Evolutionary conservation across 2,888 invertebrate species (phyloP), one percentile per base, ranked within the genome.

Genomic region (Lycophotia porphyrea): DNA sequence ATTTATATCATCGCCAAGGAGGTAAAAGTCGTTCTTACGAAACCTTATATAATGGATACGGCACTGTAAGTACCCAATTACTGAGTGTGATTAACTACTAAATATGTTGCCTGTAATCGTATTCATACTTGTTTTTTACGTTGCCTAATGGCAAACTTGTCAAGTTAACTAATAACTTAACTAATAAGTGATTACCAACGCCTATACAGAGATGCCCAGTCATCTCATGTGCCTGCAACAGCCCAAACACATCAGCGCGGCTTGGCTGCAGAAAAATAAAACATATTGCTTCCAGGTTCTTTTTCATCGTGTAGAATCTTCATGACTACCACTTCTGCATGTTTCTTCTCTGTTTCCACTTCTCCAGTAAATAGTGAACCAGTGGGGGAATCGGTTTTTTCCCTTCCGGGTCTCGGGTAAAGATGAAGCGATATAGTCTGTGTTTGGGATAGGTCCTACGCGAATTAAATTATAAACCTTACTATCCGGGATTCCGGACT

Each of bases 21-120:
- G 13, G 77, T 84, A 66, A 77, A 84, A 81, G 64, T 77, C 58
- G 77, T 65, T 80, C 39, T 49, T 15, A 49, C 27, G 39, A 60
- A 34, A 49, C 42, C 27, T 73, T 77, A 73, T 71, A 58, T 63
- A 80, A 81, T 71, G 68, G 84, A 82, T 84, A 58, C 52, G 82
- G 84, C 58, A 81, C 13, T n/a, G 36, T 47, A 34, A 27, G 24
- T n/a, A 42, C 13, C 21, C 18, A 5, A 13, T 18, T 42, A 44
- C 21, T 47, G 7, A 42, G 39, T 49, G 11, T 13, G 34, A 47
- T 11, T 11, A 7, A 11, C 47, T 18, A 13, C 34, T 27, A 42
- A 34, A 11, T 74, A 39, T 36, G 44, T 52, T 63, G 34, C 63
- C 42, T n/a, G 60, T 60, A 60, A 58, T 13, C 13, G 27, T 27